A percentile compares a stretch with the other conserved stretches of the same genome.
Evolutionary conservation across 2,113 vertebrate genomes (phyloP).

Genomic region (Pogonocichla stellata): DNA sequence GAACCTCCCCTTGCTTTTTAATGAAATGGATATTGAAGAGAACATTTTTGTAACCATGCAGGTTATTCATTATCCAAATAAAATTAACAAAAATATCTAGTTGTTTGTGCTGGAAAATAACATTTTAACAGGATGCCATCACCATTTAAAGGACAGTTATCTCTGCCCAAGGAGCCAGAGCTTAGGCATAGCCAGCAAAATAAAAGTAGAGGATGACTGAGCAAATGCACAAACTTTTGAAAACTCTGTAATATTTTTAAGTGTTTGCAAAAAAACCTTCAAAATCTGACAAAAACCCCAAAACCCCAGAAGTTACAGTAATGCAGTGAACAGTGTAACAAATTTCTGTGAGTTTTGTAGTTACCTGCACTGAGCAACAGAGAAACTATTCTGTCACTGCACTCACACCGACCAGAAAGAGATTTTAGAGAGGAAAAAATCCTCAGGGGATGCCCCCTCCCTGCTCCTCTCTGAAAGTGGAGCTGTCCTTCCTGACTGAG

Average conservation of each 20-base stretch:
- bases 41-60: neutral
- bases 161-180: neutral
- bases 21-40: neutral
- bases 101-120: neutral
- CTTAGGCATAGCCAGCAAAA: neutral
- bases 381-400: neutral
- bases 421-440: neutral
- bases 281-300: neutral
- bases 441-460: neutral
- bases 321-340: neutral
- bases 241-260: neutral
- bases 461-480: fast-evolving
- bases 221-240: neutral
- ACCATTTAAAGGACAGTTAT: neutral
- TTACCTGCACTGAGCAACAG: neutral
- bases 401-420: neutral
- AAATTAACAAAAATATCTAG: neutral
- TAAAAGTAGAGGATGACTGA: neutral
- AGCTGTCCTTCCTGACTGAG: neutral
- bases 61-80: neutral
- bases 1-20: neutral
- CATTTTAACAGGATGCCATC: neutral
- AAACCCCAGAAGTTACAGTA: neutral
- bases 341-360: neutral
- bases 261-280: neutral